Evolutionary conservation across 1,140 invertebrate genomes (phyloP), one percentile per base, ranked within the genome.

Genomic region (Halictus rubicundus): DNA sequence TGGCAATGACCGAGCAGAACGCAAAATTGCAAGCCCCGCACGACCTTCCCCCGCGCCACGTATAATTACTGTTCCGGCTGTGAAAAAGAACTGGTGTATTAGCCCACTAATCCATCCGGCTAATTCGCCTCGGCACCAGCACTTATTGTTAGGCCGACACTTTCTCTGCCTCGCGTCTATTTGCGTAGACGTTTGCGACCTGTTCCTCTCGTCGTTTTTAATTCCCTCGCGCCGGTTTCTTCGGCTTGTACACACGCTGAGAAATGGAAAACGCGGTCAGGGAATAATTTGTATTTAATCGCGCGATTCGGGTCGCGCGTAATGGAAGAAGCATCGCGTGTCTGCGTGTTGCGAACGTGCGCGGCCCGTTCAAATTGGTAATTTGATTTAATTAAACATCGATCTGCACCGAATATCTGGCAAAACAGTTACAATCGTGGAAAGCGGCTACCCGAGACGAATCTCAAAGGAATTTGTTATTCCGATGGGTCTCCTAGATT

Each of bases 1-100:
- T 39, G 52, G 71, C 71, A 71, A 75, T 60, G 78, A 80, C 66
- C 60, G 59, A 49, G 66, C 57, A 21, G 54, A 74, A 60, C 46
- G 69, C 32, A 5, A 32, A 32, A 70, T 60, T 25, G 32, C 12
- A 19, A 25, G n/a, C n/a, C n/a, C 52, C 23, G 42, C 27, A 52
- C 80, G 75, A 71, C 75, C 65, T 78, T 70, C 57, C 65, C 57
- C 75, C 52, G 68, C 60, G 75, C 49, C 37, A 9, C 9, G 23
- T 61, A 81, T 78, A 78, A 78, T 81, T 81, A 81, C 21, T n/a
- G 66, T 71, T 46, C 42, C 42, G 42, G 64, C 74, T 27, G 19
- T 57, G 49, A 21, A 37, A n/a, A 46, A 32, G 32, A 32, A 32
- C 32, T 32, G 32, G 32, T 32, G 32, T 32, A 54, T 71, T 71